These are phyloP conservation scores for Sinelater perroti DNA, from an alignment of 2,888 invertebrate genomes.

Conservation along the genomic window DNA sequence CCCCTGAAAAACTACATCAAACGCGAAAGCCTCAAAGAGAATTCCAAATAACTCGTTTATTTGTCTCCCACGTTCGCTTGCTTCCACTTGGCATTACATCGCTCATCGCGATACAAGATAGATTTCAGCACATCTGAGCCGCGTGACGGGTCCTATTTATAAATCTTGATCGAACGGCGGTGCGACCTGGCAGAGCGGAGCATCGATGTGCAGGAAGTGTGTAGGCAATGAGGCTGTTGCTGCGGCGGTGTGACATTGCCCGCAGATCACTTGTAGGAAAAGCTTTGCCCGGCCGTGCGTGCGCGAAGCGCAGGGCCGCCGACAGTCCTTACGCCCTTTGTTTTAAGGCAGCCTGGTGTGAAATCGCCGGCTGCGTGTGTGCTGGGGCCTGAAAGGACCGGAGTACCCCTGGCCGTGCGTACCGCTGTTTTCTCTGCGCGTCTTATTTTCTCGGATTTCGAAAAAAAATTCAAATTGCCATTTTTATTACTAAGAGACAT, in stretches of 20 bases:
- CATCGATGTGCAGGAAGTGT: conserved; percentile 37
- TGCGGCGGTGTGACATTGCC: conserved; percentile 30
- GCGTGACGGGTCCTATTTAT: conserved; percentile 24
- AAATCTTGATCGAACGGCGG: conserved; percentile 26
- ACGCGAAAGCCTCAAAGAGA: not conserved
- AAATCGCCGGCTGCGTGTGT: conserved; percentile 19
- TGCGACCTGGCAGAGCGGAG: conserved; percentile 17
- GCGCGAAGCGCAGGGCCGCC: conserved; percentile 25
- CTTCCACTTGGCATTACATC: conserved; percentile 11
- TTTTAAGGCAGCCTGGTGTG: conserved; percentile 18
- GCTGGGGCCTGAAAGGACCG: not conserved
- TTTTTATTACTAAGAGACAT: no score
- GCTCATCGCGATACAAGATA: conserved; percentile 19
- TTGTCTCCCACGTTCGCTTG: conserved; percentile 4
- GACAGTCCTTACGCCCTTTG: conserved; percentile 27
- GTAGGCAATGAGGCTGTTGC: conserved; percentile 36
- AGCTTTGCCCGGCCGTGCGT: conserved; percentile 35
- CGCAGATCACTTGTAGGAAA: conserved; percentile 37
- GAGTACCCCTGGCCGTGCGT: no score
- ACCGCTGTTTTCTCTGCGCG: no score
- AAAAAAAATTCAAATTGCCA: no score
- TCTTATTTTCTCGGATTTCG: no score
- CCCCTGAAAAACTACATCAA: not conserved
- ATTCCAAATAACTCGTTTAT: conserved; percentile 8
- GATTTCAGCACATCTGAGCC: conserved; percentile 12